Base-by-base conservation (phyloP, 2,888 invertebrate genomes). In the Polyploca ridens region DNA sequence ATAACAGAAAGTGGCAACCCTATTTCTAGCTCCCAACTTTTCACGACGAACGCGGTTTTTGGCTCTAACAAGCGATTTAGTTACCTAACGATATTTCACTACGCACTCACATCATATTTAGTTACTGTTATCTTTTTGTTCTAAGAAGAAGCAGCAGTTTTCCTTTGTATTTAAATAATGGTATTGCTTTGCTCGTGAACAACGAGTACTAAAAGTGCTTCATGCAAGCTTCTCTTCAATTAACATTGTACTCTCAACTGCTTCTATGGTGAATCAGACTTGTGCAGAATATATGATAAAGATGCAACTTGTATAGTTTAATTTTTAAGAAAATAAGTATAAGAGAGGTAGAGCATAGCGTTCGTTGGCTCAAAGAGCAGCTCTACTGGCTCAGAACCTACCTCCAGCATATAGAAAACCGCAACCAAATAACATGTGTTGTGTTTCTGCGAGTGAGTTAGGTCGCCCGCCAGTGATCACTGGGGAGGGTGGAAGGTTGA, bases 61-160 rank as follows among this genome's bases (percentile, higher is more conserved):
- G 61, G 27, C 13, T 38, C 61, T 61, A 61, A 61, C 61, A 44
- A 61, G 41, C 61, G 14, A 19, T 41, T 61, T 61, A 61, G 59
- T 60, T 38, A 44, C 61, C 11, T 13, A 41, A 61, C 41, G 54
- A 54, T 14, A 54, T 54, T 49, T 49, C 19, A 10, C 54, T 54
- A 54, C 19, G 19, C 19, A n/a, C 19, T 54, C 10, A 19, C 19
- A 10, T 54, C 19, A 54, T 19, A 14, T 16, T 49, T 49, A 10
- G 16, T 16, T 10, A 10, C 54, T 16, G 16, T 54, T 54, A 54
- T 54, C 54, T 54, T 19, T 54, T 19, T 54, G n/a, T 16, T 10
- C 7, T 46, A 27, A 2, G 10, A n/a, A 1, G 6, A 46, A n/a
- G n/a, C 3, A n/a, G n/a, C 41, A 13, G 41, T 41, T 41, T 41